Base-by-base conservation (phyloP, 2,888 invertebrate species). In the Euplagia quadripunctaria region DNA sequence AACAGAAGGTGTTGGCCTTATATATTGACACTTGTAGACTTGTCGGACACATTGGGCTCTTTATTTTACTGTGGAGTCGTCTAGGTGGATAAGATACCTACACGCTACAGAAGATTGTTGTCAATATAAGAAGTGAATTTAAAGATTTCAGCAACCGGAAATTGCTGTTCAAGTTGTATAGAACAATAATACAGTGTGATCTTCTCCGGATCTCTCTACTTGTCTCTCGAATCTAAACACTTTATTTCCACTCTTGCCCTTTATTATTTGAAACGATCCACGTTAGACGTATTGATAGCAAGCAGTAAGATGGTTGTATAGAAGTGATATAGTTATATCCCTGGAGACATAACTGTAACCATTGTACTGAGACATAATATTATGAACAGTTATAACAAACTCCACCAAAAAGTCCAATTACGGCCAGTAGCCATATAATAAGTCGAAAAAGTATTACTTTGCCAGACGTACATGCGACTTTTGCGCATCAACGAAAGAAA, bases 391-490 rank as follows among this genome's bases (percentile, higher is more conserved):
- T 2, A 43, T 17, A 68, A n/a, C 52, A 52, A 49, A 14, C 42
- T 20, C 43, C 12, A 43, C 46, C 11, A 49, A 65, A 64, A 65
- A 65, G 14, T 65, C 14, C 16, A 49, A 66, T 49, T 49, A 66
- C 65, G 14, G 16, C n/a, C 4, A 20, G 46, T 7, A 20, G 65
- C 49, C 31, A 42, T 46, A 46, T 11, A 31, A 31, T 31, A 31
- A 1, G 5, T 49, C 9, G 20, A 31, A 20, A 20, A 46, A 14
- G 68, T n/a, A 14, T 16, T 67, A 55, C 52, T 66, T 64, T 68
- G 51, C 43, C 61, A 66, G 52, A 79, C 73, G 72, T 65, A 80
- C 70, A 64, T 73, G 46, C 9, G 11, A 73, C 79, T 67, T 73
- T 70, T 20, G 51, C 64, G 14, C 51, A 52, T 43, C 58, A n/a